Evolutionary conservation across 1,140 invertebrate species (phyloP), one percentile per base, ranked within the genome.

Genomic region (Diprion similis): DNA sequence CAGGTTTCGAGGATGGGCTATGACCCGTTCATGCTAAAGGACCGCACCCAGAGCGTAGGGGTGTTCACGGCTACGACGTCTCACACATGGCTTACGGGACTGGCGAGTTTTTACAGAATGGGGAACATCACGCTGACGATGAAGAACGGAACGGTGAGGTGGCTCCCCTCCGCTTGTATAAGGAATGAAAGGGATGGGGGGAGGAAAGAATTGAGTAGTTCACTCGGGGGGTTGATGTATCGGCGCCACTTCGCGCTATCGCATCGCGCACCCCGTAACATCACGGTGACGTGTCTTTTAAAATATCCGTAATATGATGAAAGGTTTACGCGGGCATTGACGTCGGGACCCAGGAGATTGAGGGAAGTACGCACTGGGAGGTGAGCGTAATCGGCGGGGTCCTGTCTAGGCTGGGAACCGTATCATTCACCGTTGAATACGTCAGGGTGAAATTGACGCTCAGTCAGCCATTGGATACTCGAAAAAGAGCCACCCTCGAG

Each of bases 301-400:
- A n/a, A 59, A 59, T 59, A 59, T 59, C 51, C 51, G n/a, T 13
- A n/a, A 59, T 59, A 13, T 59, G 51, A 59, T 59, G 51, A 13
- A 66, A 87, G 84, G 79, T 90, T 0, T 86, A 91, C 77, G 90
- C 90, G 2, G 89, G 91, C 48, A 82, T 95, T 73, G 92, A 95
- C 83, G 89, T 95, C 19, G 95, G 94, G 18, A 96, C 95, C 0
- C 93, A 95, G 82, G 90, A 92, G 84, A 86, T 96, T 17, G 88
- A 92, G 78, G 95, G 95, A 1, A 91, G 87, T 8, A 94, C 92
- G 17, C 91, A 94, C 51, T 96, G 95, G 95, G 93, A 95, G 80
- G 85, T 95, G 9, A 90, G 91, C 66, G 83, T 93, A 3, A 83
- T 92, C 48, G 90, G 90, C 70, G 93, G 93, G 13, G 81, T 95